Evolutionary conservation across 2,888 invertebrate genomes (phyloP).

Genomic region (Apodemia zela): DNA sequence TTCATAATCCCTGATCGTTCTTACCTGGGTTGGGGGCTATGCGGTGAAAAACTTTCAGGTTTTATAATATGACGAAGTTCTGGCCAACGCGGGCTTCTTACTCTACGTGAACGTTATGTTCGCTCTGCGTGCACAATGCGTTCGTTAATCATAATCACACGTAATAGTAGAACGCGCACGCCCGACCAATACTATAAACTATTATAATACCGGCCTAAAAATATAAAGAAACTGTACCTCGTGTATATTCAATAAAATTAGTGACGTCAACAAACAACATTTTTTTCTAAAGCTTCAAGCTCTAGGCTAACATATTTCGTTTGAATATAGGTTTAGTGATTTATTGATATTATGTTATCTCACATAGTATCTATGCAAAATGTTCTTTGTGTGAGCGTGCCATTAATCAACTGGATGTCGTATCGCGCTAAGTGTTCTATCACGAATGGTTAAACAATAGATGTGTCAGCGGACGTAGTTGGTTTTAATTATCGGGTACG

Average conservation of each 20-base stretch:
- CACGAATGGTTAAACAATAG: conserved; percentile 10
- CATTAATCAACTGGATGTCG: conserved; percentile 30
- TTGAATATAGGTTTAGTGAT: conserved; percentile 17
- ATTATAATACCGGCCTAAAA: too few relatives aligned
- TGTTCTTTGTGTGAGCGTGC: conserved; percentile 27
- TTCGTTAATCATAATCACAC: too few relatives aligned
- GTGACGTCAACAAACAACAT: background rate
- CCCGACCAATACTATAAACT: too few relatives aligned
- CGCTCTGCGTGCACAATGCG: too few relatives aligned
- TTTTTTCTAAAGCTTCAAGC: background rate
- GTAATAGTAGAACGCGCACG: too few relatives aligned
- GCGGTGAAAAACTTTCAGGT: too few relatives aligned
- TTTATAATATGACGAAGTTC: too few relatives aligned
- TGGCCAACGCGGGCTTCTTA: too few relatives aligned
- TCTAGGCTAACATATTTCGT: background rate
- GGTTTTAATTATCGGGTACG: background rate
- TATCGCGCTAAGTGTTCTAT: conserved; percentile 24
- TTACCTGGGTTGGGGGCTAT: too few relatives aligned
- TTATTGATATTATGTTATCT: conserved; percentile 23
- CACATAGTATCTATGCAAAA: conserved; percentile 23
- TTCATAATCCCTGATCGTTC: too few relatives aligned
- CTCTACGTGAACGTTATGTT: too few relatives aligned
- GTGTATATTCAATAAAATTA: background rate
- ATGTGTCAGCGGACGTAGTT: conserved; percentile 2
- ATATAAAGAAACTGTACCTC: background rate